Evolutionary conservation across 2,797 vertebrate species (phyloP).

Genomic region (Morus bassanus): DNA sequence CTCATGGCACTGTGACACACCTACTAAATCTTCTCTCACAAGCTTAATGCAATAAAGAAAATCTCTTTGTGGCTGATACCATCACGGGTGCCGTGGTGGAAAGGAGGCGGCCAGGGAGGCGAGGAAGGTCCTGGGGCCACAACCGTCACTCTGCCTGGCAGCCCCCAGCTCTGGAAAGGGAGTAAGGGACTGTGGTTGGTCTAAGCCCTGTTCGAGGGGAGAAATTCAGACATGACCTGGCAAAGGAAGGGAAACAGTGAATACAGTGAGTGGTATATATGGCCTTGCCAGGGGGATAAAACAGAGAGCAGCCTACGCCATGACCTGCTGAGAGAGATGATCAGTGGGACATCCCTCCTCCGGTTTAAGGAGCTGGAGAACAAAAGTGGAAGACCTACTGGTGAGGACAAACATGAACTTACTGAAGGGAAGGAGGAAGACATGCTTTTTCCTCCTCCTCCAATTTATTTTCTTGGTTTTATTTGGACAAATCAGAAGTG

Average conservation of each 20-base stretch:
- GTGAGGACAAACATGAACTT: neutral
- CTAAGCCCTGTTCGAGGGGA: neutral
- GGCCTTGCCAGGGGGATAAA: neutral
- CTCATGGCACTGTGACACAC: neutral
- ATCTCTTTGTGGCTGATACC: slow-evolving; percentile 5
- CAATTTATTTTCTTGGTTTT: neutral
- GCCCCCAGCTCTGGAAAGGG: neutral
- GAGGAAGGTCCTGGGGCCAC: accelerated
- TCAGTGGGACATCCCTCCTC: neutral
- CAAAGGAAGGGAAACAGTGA: neutral
- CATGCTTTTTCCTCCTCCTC: neutral
- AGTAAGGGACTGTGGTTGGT: neutral
- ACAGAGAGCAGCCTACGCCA: neutral
- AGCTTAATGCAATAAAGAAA: slow-evolving; percentile 56
- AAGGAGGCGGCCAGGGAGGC: accelerated
- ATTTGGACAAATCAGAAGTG: neutral
- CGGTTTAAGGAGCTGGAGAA: neutral
- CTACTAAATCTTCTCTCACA: slow-evolving; percentile 51
- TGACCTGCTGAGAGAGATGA: neutral
- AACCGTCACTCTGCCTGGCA: accelerated
- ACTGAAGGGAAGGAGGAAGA: neutral
- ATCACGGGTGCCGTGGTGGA: accelerated
- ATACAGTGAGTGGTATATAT: neutral
- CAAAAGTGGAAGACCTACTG: neutral
- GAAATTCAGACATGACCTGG: neutral